These are phyloP conservation scores for Trachelus stipa DNA, from an alignment of 2,888 invertebrate genomes.

Conservation along the genomic window DNA sequence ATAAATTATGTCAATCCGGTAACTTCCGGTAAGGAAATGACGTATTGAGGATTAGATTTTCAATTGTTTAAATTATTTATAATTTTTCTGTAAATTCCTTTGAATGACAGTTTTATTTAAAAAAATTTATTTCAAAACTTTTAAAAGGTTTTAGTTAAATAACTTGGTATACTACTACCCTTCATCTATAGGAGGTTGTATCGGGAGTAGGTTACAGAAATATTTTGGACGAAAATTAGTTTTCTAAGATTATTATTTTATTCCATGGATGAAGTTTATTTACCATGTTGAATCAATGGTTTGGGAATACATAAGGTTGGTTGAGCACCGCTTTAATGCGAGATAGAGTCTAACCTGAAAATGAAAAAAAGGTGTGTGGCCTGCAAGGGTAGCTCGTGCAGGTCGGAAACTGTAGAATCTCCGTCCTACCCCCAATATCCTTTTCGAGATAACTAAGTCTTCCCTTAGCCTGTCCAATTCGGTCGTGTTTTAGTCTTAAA, in stretches of 20 bases:
- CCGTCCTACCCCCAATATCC: constrained; percentile 27
- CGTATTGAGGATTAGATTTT: background rate
- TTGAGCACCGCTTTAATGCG: background rate
- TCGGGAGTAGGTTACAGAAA: background rate
- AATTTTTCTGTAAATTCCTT: background rate
- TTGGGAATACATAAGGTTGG: background rate
- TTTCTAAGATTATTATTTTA: background rate
- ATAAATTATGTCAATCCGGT: background rate
- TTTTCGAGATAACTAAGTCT: constrained; percentile 48
- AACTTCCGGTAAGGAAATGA: background rate
- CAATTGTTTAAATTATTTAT: background rate
- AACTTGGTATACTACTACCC: background rate
- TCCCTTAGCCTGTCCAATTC: constrained; percentile 33
- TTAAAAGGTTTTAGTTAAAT: background rate
- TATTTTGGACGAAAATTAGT: background rate
- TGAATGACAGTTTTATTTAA: background rate
- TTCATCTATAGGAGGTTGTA: background rate
- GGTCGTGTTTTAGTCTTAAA: constrained; percentile 19
- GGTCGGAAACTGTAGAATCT: constrained; percentile 37
- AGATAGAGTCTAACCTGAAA: constrained; percentile 9
- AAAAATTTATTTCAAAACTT: background rate
- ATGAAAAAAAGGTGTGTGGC: constrained; percentile 35
- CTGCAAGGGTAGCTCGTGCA: constrained; percentile 25
- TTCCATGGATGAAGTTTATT: background rate
- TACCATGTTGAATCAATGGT: background rate